Evolutionary conservation across 2,113 vertebrate genomes (phyloP).

Genomic region (Anhinga anhinga): DNA sequence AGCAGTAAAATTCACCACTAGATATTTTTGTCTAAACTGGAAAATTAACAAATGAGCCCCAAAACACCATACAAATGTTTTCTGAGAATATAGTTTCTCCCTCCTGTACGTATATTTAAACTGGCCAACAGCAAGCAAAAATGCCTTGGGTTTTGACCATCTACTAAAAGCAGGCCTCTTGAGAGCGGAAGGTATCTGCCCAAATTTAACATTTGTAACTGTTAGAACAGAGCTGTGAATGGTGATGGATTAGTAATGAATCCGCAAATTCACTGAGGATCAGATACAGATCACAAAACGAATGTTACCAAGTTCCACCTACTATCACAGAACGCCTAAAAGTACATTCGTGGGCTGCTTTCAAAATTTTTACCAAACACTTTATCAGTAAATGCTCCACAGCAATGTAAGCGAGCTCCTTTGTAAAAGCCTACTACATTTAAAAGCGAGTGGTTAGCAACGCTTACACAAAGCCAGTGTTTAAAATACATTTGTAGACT

Average conservation of each 20-base stretch:
- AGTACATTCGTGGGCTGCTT: not conserved
- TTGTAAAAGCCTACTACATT: not conserved
- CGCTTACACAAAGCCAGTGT: not conserved
- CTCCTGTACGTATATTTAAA: not conserved
- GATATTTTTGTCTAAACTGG: not conserved
- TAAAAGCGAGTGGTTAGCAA: not conserved
- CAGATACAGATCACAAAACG: not conserved
- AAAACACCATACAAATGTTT: not conserved
- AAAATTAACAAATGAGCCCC: not conserved
- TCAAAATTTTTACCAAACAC: not conserved
- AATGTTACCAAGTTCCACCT: not conserved
- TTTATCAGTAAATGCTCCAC: not conserved
- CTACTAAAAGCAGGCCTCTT: not conserved
- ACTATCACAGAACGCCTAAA: not conserved
- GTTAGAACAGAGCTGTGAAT: not conserved
- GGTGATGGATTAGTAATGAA: not conserved
- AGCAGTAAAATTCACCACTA: not conserved
- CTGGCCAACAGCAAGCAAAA: not conserved
- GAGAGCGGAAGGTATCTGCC: not conserved
- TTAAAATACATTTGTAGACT: not conserved
- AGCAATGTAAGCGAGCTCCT: not conserved
- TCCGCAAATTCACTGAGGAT: not conserved
- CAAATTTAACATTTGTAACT: not conserved
- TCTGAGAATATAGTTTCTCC: not conserved
- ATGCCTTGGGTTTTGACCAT: not conserved